These are phyloP conservation scores for Piaya cayana DNA, from an alignment of 2,113 vertebrate genomes.

Conservation along the genomic window DNA sequence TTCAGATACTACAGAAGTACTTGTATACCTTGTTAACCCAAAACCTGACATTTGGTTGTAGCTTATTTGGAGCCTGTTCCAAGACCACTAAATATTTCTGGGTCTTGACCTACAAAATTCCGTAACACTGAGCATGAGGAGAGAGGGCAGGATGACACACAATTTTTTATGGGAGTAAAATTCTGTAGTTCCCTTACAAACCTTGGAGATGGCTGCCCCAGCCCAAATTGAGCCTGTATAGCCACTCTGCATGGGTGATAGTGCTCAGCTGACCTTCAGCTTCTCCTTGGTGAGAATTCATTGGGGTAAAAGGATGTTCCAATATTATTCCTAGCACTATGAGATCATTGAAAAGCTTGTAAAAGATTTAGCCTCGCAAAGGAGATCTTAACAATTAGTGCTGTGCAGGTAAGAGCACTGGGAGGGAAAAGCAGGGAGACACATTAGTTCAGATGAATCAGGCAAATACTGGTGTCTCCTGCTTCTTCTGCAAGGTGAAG, in stretches of 20 bases:
- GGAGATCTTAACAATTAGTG: not conserved
- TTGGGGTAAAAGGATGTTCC: not conserved
- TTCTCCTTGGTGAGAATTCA: not conserved
- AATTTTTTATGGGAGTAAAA: not conserved
- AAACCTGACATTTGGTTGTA: not conserved
- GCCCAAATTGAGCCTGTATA: not conserved
- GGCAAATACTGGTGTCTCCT: not conserved
- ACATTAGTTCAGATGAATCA: not conserved
- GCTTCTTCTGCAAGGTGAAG: not conserved
- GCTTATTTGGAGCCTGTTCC: constrained; percentile 7
- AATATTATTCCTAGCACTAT: not conserved
- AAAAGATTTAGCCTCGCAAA: not conserved
- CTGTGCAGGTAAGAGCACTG: not conserved
- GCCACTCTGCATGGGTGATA: not conserved
- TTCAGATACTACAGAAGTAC: not conserved
- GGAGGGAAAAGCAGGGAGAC: not conserved
- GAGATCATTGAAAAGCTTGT: not conserved
- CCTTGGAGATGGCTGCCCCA: accelerated
- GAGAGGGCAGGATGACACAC: not conserved
- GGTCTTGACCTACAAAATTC: not conserved
- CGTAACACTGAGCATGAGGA: not conserved
- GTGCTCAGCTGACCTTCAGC: not conserved
- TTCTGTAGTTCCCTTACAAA: accelerated
- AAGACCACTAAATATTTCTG: not conserved
- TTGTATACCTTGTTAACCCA: not conserved